Evolutionary conservation across 2,888 invertebrate genomes (phyloP).

Genomic region (Caenorhabditis japonica): DNA sequence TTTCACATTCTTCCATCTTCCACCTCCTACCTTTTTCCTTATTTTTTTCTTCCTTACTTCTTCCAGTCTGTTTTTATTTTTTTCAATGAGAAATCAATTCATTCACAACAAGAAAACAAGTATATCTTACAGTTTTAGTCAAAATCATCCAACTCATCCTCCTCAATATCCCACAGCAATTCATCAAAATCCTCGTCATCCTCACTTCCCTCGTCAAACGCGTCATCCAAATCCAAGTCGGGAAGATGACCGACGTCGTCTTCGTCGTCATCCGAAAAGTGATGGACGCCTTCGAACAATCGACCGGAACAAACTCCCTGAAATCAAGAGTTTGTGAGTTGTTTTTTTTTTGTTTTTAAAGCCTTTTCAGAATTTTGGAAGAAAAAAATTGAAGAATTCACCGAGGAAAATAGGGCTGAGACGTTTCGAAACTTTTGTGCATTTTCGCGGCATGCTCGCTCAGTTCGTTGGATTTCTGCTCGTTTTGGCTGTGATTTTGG

Average conservation of each 20-base stretch:
- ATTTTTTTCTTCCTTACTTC: background rate
- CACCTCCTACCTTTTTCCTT: background rate
- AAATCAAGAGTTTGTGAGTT: too few species aligned
- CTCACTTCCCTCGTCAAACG: constrained; percentile 12
- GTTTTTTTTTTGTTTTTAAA: too few species aligned
- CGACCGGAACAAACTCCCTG: constrained; percentile 44
- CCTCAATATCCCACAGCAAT: background rate
- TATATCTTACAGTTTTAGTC: background rate
- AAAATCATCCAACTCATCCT: background rate
- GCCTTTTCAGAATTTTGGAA: background rate
- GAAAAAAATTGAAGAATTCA: too few species aligned
- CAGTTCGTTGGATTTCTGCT: too few species aligned
- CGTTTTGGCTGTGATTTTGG: too few species aligned
- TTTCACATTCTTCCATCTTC: background rate
- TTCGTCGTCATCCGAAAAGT: constrained; percentile 14
- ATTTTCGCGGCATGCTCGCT: too few species aligned
- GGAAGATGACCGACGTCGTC: background rate
- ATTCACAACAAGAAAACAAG: background rate
- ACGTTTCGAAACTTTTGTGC: too few species aligned
- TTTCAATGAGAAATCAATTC: background rate
- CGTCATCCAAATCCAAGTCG: background rate
- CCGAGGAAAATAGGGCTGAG: too few species aligned
- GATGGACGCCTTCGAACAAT: constrained; percentile 47
- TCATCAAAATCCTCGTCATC: constrained; percentile 16
- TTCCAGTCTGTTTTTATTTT: too few species aligned